These are phyloP conservation scores for Drosophila kambysellisi DNA, from an alignment of 2,888 invertebrate species.

Conservation along the genomic window DNA sequence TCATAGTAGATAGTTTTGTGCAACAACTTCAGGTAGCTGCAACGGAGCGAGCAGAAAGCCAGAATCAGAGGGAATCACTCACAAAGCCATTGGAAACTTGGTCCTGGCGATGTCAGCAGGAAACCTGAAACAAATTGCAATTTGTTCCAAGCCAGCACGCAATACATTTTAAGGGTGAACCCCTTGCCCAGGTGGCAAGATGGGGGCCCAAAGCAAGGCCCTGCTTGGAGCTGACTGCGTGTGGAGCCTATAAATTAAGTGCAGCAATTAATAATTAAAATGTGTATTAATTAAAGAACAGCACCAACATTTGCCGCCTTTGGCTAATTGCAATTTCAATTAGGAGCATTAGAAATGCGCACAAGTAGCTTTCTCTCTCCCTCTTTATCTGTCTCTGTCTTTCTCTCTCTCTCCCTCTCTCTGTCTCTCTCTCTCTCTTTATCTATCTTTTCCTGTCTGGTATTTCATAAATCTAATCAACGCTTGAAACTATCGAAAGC, in stretches of 20 bases:
- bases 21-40: constrained; percentile 14
- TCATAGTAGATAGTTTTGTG: constrained; percentile 43
- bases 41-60: background rate
- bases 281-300: constrained; percentile 74
- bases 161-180: constrained; percentile 28
- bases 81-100: constrained; percentile 63
- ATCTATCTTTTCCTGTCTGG: background rate
- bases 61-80: background rate
- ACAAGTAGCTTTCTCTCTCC: background rate
- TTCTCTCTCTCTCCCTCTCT: background rate
- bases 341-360: constrained; percentile 58
- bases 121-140: constrained; percentile 79
- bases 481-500: constrained; percentile 11
- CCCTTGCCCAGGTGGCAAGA: background rate
- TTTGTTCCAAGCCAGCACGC: constrained; percentile 66
- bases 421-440: background rate
- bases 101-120: constrained; percentile 60
- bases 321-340: constrained; percentile 76
- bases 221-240: constrained; percentile 10
- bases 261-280: constrained; percentile 79
- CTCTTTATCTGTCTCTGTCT: background rate
- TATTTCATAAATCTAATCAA: constrained; percentile 20
- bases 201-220: background rate
- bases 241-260: constrained; percentile 75
- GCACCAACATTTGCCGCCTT: constrained; percentile 31